Conservation (phyloP, 2,797 vertebrate species). For the Paguma larvata region DNA sequence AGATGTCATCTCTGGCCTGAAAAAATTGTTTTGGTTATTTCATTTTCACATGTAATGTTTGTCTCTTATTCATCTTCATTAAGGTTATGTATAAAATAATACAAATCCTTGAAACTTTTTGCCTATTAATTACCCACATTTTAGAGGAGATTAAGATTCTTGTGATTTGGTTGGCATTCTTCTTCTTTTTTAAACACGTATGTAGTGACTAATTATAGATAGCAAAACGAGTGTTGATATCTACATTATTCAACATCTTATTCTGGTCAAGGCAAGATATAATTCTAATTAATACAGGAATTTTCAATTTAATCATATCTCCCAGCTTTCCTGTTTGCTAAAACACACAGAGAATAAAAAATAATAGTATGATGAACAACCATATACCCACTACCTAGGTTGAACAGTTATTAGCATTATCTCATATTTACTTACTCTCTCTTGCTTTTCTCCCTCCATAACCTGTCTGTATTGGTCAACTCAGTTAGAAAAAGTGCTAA, state of each 20-base stretch:
- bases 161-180: neutral
- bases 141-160: conserved; percentile 51
- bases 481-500: neutral
- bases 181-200: neutral
- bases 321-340: neutral
- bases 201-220: neutral
- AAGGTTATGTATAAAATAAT: conserved; percentile 16
- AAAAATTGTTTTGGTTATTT: conserved; percentile 45
- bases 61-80: conserved; percentile 26
- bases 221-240: neutral
- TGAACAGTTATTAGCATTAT: neutral
- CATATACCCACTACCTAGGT: neutral
- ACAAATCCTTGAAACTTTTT: conserved; percentile 1
- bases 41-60: conserved; percentile 32
- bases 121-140: neutral
- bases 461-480: neutral
- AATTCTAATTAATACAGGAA: conserved; percentile 9
- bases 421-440: neutral
- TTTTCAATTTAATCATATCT: neutral
- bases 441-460: neutral
- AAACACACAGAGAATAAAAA: neutral
- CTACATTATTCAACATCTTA: neutral
- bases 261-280: neutral
- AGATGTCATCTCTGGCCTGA: neutral
- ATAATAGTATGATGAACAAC: neutral